Percentiles rank a stretch among this genome's conserved stretches.
Evolutionary conservation across 2,888 invertebrate genomes (phyloP).

Genomic region (Escarpia spicata): DNA sequence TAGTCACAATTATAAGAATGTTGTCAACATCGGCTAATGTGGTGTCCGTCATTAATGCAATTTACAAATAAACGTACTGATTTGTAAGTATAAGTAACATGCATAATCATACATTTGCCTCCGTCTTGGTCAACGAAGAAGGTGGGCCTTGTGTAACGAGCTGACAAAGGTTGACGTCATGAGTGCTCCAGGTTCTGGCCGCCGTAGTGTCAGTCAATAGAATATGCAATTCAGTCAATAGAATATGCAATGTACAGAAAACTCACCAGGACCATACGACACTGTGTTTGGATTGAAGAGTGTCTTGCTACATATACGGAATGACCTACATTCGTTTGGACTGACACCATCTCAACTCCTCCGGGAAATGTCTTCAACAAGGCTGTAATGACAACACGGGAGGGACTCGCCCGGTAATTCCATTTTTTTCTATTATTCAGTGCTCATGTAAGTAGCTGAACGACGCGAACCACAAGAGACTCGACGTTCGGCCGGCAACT

Average conservation of each 20-base stretch:
- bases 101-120: neutral
- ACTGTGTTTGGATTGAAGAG: neutral
- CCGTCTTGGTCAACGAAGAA: neutral
- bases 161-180: neutral
- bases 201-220: too few relatives aligned
- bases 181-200: neutral
- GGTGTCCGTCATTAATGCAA: neutral
- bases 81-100: neutral
- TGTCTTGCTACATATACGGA: neutral
- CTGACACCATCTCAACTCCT: neutral
- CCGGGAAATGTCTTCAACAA: neutral
- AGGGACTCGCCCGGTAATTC: neutral
- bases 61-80: neutral
- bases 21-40: slow-evolving; percentile 8
- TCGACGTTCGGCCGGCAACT: neutral
- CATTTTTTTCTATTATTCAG: neutral
- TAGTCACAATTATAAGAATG: neutral
- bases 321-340: neutral
- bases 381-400: neutral
- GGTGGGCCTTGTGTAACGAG: neutral
- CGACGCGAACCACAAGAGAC: neutral
- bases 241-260: neutral
- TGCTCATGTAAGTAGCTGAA: neutral
- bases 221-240: neutral
- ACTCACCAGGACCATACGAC: neutral